Evolutionary conservation across 2,888 invertebrate genomes (phyloP).

Genomic region (Platypus cylindrus): DNA sequence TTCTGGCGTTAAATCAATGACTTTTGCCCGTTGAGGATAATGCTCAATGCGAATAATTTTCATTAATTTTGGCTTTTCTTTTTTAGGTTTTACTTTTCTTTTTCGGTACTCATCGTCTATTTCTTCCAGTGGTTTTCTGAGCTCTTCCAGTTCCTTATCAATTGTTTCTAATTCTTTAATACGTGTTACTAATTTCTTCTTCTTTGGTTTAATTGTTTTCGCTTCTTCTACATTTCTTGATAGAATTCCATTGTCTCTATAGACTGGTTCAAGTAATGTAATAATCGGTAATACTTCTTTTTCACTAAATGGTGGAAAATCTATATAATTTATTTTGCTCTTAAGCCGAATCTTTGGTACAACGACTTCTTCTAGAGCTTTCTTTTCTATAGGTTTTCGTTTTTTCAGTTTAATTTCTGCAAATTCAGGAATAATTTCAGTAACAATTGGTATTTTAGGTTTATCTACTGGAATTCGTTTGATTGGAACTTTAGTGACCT

Average conservation of each 20-base stretch:
- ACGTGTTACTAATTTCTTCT: conserved; percentile 29
- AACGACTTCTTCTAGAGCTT: conserved; percentile 24
- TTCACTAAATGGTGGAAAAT: conserved; percentile 32
- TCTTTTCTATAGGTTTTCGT: conserved; percentile 22
- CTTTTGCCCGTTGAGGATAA: conserved; percentile 45
- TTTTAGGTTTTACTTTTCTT: conserved; percentile 30
- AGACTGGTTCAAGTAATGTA: conserved; percentile 27
- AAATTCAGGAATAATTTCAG: conserved; percentile 44
- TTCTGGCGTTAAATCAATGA: conserved; percentile 38
- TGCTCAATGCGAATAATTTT: conserved; percentile 22
- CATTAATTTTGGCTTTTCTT: conserved; percentile 24
- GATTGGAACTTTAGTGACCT: conserved; percentile 15
- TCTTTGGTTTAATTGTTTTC: conserved; percentile 25
- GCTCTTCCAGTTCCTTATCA: conserved; percentile 25
- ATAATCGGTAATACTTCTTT: conserved; percentile 25
- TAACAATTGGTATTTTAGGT: conserved; percentile 45
- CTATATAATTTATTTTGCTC: conserved; percentile 49
- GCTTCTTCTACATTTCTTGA: conserved; percentile 40
- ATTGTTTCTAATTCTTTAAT: conserved; percentile 25
- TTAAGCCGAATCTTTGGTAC: conserved; percentile 56
- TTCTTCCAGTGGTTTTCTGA: conserved; percentile 21
- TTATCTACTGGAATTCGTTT: conserved; percentile 25
- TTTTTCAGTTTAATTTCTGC: conserved; percentile 50
- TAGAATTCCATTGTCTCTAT: conserved; percentile 32
- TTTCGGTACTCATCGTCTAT: conserved; percentile 24